phyloP scores from a whole-genome alignment of 2,113 vertebrate genomes.

The Chauna torquata region DNA sequence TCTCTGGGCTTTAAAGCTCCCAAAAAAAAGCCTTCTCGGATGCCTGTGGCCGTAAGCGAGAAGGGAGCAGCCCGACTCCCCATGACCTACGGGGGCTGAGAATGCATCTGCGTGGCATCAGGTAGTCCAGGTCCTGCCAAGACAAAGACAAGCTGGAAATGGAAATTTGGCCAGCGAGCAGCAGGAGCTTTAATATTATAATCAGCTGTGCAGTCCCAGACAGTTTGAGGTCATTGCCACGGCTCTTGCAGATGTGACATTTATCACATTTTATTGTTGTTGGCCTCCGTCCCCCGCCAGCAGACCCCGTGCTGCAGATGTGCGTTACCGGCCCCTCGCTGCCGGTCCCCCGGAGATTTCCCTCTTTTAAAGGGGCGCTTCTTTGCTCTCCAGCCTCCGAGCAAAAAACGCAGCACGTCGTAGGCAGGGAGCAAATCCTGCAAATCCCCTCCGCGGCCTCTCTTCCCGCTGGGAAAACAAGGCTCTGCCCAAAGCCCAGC shows the following conservation, averaged over 20 bases:
- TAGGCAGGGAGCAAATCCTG: background rate
- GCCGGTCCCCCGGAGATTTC: background rate
- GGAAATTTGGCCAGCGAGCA: constrained; percentile 11
- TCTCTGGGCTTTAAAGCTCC: background rate
- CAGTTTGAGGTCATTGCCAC: background rate
- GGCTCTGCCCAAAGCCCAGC: fast-evolving
- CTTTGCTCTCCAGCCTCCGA: fast-evolving
- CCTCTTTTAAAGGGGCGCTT: background rate
- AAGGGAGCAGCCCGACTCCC: background rate
- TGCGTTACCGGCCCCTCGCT: background rate
- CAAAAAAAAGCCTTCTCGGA: background rate
- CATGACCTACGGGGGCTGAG: constrained; percentile 16
- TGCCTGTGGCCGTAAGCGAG: constrained; percentile 3
- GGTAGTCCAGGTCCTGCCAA: constrained; percentile 52
- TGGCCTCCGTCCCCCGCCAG: background rate
- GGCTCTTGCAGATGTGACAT: constrained; percentile 21
- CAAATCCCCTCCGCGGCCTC: background rate
- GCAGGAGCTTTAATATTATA: constrained; percentile 1
- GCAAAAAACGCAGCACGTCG: fast-evolving
- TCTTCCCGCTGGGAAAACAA: background rate
- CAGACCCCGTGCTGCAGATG: background rate
- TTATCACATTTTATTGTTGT: background rate
- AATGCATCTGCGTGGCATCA: constrained; percentile 36
- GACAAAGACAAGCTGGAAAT: constrained; percentile 21
- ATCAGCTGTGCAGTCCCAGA: constrained; percentile 48